A percentile compares a stretch with the other conserved stretches of the same genome.
phyloP scores from a whole-genome alignment of 1,140 invertebrate species.

The Hermatobates lingyangjiaoensis region DNA sequence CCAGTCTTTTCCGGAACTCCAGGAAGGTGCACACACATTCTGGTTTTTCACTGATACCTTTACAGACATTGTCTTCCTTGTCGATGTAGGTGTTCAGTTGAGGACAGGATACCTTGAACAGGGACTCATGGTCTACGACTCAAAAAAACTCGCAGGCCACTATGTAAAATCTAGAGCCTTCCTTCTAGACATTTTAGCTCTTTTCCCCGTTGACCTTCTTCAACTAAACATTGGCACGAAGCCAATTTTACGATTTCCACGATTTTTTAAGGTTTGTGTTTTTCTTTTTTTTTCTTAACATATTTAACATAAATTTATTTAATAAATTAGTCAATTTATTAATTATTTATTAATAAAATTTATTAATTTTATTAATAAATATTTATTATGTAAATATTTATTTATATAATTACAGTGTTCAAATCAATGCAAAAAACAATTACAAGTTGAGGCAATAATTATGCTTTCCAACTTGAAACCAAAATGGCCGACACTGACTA shows the following conservation, averaged over 20 bases:
- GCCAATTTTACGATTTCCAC: conserved; percentile 61
- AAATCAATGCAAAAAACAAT: too few relatives aligned
- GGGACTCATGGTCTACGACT: conserved; percentile 53
- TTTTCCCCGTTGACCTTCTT: conserved; percentile 72
- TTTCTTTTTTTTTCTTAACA: too few relatives aligned
- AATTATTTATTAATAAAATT: too few relatives aligned
- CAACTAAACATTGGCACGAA: conserved; percentile 60
- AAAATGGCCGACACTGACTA: too few relatives aligned
- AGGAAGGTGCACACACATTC: conserved; percentile 42
- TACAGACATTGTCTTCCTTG: conserved; percentile 66
- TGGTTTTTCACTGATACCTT: conserved; percentile 70
- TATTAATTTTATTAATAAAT: too few relatives aligned
- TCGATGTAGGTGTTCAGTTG: conserved; percentile 77
- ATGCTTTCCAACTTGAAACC: too few relatives aligned
- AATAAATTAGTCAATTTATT: too few relatives aligned
- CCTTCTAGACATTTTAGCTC: conserved; percentile 59
- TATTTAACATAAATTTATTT: too few relatives aligned
- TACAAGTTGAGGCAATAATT: too few relatives aligned
- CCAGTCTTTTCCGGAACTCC: conserved; percentile 81
- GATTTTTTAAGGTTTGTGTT: conserved; percentile 67
- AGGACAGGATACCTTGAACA: conserved; percentile 90
- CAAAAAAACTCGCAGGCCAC: conserved; percentile 69
- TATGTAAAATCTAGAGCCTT: conserved; percentile 73
- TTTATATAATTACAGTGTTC: too few relatives aligned
- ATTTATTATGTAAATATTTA: too few relatives aligned